Percentiles rank a stretch among this genome's conserved stretches.
Evolutionary conservation across 2,888 invertebrate genomes (phyloP).

Genomic region (Hirtodrosophila alboralis): DNA sequence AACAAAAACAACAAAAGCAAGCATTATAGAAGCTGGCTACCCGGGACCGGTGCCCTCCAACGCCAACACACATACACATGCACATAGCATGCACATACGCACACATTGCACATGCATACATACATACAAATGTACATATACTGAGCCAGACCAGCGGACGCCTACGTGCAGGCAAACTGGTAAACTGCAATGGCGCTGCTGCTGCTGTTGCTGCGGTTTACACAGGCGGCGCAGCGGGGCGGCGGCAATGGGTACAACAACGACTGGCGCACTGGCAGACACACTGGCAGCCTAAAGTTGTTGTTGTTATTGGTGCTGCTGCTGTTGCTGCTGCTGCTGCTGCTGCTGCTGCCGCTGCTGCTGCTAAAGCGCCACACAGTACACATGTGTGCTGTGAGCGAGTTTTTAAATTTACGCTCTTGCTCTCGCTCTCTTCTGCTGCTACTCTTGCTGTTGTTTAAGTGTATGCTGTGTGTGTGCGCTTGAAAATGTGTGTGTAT

Average conservation of each 20-base stretch:
- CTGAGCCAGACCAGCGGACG: slow-evolving; percentile 63
- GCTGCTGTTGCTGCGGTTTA: slow-evolving; percentile 33
- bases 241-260: slow-evolving; percentile 31
- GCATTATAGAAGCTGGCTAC: slow-evolving; percentile 37
- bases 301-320: slow-evolving; percentile 12
- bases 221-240: slow-evolving; percentile 24
- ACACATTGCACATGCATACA: too few relatives aligned
- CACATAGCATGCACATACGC: slow-evolving; percentile 5
- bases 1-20: slow-evolving; percentile 33
- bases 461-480: slow-evolving; percentile 7
- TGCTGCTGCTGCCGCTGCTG: slow-evolving; percentile 27
- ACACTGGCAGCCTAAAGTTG: slow-evolving; percentile 69
- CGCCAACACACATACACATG: slow-evolving; percentile 51
- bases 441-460: slow-evolving; percentile 9
- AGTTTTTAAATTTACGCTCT: slow-evolving; percentile 25
- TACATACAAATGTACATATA: slow-evolving; percentile 12
- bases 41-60: slow-evolving; percentile 72
- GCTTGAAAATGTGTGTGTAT: slow-evolving; percentile 16
- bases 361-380: slow-evolving; percentile 63
- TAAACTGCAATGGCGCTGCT: slow-evolving; percentile 62
- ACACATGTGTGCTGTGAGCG: slow-evolving; percentile 35
- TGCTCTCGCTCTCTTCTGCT: slow-evolving; percentile 11
- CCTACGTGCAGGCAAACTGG: slow-evolving; percentile 63
- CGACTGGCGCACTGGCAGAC: slow-evolving; percentile 76
- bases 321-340: slow-evolving; percentile 19